phyloP scores from a whole-genome alignment of 2,888 invertebrate genomes.

The Rhimphoctona megacephalus region DNA sequence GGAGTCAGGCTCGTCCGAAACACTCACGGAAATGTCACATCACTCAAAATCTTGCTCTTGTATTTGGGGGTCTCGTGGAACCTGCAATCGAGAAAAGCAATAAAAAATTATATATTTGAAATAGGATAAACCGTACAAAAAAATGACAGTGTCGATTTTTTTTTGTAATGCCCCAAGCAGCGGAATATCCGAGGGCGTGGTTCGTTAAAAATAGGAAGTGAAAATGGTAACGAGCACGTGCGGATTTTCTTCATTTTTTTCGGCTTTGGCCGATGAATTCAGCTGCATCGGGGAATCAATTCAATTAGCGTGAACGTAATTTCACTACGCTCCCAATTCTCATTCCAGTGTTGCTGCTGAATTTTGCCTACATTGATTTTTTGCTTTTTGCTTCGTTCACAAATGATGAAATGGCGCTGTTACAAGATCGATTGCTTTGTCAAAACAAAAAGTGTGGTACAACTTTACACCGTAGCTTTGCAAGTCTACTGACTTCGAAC shows the following conservation, averaged over 20 bases:
- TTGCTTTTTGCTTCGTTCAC: constrained; percentile 54
- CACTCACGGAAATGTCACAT: constrained; percentile 76
- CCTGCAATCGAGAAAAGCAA: constrained; percentile 31
- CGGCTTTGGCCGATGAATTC: constrained; percentile 60
- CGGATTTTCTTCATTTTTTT: constrained; percentile 47
- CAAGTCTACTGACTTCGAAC: constrained; percentile 54
- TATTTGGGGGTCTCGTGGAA: not conserved
- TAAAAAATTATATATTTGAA: not conserved
- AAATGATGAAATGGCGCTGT: constrained; percentile 51
- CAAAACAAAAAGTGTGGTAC: constrained; percentile 51
- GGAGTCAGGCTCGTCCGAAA: constrained; percentile 92
- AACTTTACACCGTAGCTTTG: constrained; percentile 60
- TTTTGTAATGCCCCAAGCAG: constrained; percentile 25
- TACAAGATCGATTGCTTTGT: constrained; percentile 63
- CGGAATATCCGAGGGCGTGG: constrained; percentile 33
- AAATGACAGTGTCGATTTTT: constrained; percentile 4
- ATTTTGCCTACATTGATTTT: constrained; percentile 40
- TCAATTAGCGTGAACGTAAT: constrained; percentile 67
- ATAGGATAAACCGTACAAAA: not conserved
- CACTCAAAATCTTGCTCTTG: not conserved
- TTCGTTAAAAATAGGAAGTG: constrained; percentile 68
- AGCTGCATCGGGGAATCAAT: constrained; percentile 61
- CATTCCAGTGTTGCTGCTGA: constrained; percentile 7
- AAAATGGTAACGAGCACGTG: constrained; percentile 67
- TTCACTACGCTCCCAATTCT: constrained; percentile 32